phyloP scores from a whole-genome alignment of 2,888 invertebrate species.

The Molorchus minor region DNA sequence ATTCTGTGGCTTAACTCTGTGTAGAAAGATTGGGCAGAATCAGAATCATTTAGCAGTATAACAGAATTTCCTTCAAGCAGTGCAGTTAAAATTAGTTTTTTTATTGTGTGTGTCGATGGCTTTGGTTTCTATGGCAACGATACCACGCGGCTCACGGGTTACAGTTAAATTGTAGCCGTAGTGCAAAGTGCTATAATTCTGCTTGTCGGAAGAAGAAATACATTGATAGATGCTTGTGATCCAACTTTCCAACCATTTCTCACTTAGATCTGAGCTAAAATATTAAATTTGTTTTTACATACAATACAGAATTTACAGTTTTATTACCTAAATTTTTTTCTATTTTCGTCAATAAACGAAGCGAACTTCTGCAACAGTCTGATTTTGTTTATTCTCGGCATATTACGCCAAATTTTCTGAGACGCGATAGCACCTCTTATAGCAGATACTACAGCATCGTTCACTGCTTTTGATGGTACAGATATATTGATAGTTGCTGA shows the following conservation, averaged over 20 bases:
- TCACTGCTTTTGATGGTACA: conserved; percentile 8
- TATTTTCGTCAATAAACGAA: conserved; percentile 36
- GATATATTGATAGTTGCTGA: not conserved
- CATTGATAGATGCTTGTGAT: conserved; percentile 39
- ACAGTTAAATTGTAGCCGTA: conserved; percentile 41
- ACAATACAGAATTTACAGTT: conserved; percentile 2
- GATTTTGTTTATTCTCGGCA: conserved; percentile 38
- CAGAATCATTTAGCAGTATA: conserved; percentile 45
- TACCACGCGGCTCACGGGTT: conserved; percentile 48
- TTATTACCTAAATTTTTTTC: conserved; percentile 35
- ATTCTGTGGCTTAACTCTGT: conserved; percentile 43
- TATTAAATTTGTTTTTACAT: not conserved
- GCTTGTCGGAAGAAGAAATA: conserved; percentile 21
- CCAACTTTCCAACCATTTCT: conserved; percentile 40
- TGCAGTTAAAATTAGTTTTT: conserved; percentile 47
- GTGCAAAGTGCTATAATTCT: not conserved
- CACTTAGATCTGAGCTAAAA: conserved; percentile 29
- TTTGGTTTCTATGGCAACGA: conserved; percentile 48
- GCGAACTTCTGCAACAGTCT: conserved; percentile 45
- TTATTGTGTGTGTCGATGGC: conserved; percentile 33
- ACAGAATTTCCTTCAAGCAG: conserved; percentile 55
- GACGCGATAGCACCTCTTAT: conserved; percentile 64
- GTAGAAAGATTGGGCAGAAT: conserved; percentile 36
- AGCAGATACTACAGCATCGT: conserved; percentile 61
- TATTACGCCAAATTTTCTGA: conserved; percentile 57